Conservation (phyloP, 1,140 invertebrate genomes). For the Papilio machaon region DNA sequence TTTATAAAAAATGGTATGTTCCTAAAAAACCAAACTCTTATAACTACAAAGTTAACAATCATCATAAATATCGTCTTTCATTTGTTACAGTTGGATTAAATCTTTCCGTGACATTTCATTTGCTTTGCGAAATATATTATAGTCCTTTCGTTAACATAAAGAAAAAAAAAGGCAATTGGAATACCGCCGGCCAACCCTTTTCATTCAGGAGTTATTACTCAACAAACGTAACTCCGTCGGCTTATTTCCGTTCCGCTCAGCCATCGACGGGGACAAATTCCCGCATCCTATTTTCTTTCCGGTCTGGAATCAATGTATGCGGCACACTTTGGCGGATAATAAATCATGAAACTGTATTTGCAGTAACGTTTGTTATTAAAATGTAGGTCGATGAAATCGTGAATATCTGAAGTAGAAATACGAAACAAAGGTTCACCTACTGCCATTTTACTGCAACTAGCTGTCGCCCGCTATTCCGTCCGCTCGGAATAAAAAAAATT, state of each 20-base stretch:
- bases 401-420: background rate
- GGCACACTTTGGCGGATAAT: background rate
- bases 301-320: conserved; percentile 34
- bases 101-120: conserved; percentile 19
- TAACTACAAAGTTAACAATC: background rate
- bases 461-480: no score
- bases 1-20: background rate
- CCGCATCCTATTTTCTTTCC: conserved; percentile 36
- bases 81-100: conserved; percentile 20
- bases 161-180: conserved; percentile 28
- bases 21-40: background rate
- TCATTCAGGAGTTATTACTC: conserved; percentile 52
- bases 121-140: conserved; percentile 25
- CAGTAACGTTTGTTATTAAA: conserved; percentile 12
- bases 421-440: background rate
- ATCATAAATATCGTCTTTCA: conserved; percentile 11
- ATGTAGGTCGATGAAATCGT: background rate
- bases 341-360: conserved; percentile 12
- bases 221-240: conserved; percentile 44
- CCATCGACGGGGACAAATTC: conserved; percentile 37
- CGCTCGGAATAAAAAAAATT: no score
- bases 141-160: conserved; percentile 12
- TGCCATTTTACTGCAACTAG: background rate
- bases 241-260: conserved; percentile 44
- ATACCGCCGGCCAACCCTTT: conserved; percentile 45